Conservation (phyloP, 2,797 vertebrate genomes). For the Eidolon dupreanum region DNA sequence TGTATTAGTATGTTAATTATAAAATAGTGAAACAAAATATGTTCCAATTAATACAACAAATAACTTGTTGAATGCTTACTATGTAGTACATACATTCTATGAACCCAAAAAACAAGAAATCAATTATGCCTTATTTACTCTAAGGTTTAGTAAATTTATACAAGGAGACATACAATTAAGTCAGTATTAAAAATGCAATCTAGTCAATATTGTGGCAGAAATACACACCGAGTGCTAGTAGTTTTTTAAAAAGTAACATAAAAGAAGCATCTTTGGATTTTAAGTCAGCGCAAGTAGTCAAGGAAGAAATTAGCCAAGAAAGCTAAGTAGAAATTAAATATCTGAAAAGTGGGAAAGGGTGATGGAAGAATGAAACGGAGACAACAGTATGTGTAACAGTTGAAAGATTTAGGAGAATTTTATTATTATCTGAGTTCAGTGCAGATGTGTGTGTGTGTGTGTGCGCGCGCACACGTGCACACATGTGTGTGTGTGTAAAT, state of each 20-base stretch:
- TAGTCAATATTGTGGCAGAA: background rate
- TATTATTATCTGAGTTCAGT: background rate
- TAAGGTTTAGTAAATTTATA: background rate
- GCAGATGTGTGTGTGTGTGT: background rate
- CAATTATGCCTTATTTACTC: background rate
- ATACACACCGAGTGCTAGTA: too few species aligned
- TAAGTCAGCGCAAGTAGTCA: background rate
- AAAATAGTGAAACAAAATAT: background rate
- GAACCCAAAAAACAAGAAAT: background rate
- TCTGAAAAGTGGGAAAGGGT: background rate
- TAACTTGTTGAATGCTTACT: background rate
- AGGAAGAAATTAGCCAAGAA: background rate
- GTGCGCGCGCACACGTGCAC: too few species aligned
- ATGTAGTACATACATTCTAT: background rate
- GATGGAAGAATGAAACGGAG: background rate
- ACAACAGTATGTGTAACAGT: background rate
- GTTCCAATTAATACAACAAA: background rate
- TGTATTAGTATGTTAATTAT: background rate
- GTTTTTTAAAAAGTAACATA: background rate
- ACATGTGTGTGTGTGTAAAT: background rate
- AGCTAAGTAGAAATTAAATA: background rate
- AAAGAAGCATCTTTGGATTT: background rate
- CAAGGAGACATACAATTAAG: background rate
- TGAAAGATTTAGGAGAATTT: background rate
- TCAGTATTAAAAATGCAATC: background rate